Conservation (phyloP, 2,797 vertebrate genomes). For the Sebastes melanostomus region DNA sequence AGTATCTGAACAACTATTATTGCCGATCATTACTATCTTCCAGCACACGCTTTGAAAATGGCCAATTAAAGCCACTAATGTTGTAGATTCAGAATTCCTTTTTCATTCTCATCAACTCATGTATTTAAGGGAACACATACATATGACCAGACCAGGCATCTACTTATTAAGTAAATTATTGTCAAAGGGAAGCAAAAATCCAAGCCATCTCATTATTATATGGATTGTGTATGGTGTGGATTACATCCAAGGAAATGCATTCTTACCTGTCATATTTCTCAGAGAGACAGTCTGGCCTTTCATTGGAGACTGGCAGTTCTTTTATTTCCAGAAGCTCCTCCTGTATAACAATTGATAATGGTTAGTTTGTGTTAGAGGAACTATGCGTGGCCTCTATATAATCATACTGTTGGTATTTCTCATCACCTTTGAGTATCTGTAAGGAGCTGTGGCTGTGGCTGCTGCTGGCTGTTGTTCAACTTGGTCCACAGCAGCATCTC, state of each 20-base stretch:
- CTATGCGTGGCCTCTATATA: rapidly evolving
- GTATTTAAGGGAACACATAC: not conserved
- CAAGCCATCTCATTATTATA: not conserved
- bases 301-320: slow-evolving; percentile 92
- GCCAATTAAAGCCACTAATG: not conserved
- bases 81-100: not conserved
- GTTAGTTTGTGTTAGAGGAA: not conserved
- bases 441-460: slow-evolving; percentile 78
- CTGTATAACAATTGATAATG: slow-evolving; percentile 68
- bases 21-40: not conserved
- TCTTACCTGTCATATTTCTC: slow-evolving; percentile 97
- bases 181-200: not conserved
- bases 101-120: not conserved
- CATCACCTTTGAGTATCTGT: slow-evolving; percentile 93
- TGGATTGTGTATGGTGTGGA: not conserved
- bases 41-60: not conserved
- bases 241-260: not conserved
- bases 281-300: slow-evolving; percentile 94
- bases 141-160: not conserved
- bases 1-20: too few species aligned
- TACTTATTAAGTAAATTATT: not conserved
- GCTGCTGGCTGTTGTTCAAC: slow-evolving; percentile 45
- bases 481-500: slow-evolving; percentile 71
- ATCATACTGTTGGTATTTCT: not conserved
- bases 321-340: slow-evolving; percentile 97